Evolutionary conservation across 2,888 invertebrate species (phyloP), one percentile per base, ranked within the genome.

Genomic region (Pterostichus madidus): DNA sequence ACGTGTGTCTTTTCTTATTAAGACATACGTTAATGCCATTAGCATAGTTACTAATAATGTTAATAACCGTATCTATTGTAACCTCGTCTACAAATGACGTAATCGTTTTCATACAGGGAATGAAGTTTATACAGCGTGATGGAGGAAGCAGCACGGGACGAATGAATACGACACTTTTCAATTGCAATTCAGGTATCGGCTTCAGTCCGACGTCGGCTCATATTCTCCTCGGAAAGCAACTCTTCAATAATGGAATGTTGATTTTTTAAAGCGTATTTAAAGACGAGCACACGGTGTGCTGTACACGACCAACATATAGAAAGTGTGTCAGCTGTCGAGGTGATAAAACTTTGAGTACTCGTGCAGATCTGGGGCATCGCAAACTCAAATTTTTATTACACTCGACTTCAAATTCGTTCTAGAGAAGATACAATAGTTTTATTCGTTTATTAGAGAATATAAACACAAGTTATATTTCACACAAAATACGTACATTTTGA

Each of bases 351-450:
- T 80, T 53, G 73, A 80, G 71, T 59, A 39, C 56, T 53, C 44
- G 44, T 56, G 15, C 71, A 71, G 71, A 80, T 80, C 80, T 80
- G 35, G 35, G 39, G 8, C 75, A 75, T 15, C 71, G 68, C 68
- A 71, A 52, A 80, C 80, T 80, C 80, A 71, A 80, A 71, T 32
- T 80, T 80, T 80, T 68, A 80, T 80, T 44, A 44, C 71, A 15
- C 56, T n/a, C 31, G 75, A 52, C 52, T 52, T 71, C 31, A 31
- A 49, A n/a, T 75, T 71, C 75, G 31, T 31, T 49, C 75, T 10
- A 13, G 7, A 75, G n/a, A 49, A 17, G 17, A 44, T 44, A 75
- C 75, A 75, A 75, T 75, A 75, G 75, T 75, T 75, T 75, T 75
- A 75, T 52, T 75, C 49, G 75, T 75, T 52, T 75, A 75, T 75